Evolutionary conservation across 2,888 invertebrate species (phyloP), one percentile per base, ranked within the genome.

Genomic region (Drosophila austrosaltans): DNA sequence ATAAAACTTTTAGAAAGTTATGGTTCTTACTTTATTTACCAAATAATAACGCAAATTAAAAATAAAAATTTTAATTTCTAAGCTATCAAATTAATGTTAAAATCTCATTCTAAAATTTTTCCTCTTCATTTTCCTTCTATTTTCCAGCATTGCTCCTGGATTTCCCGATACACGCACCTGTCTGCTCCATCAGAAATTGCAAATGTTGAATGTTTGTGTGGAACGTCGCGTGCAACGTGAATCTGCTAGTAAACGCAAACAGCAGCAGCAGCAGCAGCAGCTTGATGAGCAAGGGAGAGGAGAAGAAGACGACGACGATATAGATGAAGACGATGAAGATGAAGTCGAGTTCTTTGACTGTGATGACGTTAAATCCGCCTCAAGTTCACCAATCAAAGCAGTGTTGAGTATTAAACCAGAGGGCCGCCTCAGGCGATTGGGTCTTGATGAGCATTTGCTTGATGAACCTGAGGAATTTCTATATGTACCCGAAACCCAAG

Each of bases 141-240:
- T 53, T 62, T 69, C 16, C 93, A 97, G 97, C 81, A 93, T 98
- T 69, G 94, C 95, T n/a, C 93, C 94, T 57, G 97, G 97, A 10
- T 94, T 95, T 79, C 98, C 98, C 0, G 98, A 98, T 92, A 95
- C 96, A 53, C 95, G 97, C 69, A 96, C 97, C 6, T 98, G 98
- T 91, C 93, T 99, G 53, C 93, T 99, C 12, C 97, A 99, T 92
- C 98, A 99, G 93, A 99, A 99, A 91, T 94, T 99, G 53, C 98
- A 98, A 93, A 95, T 97, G 93, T 92, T 97, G 44, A 97, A 96
- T 89, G 95, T 96, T 89, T 97, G 96, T 91, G 95, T 96, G 78
- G 94, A 94, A 72, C 93, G 95, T 57, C 94, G 94, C 77, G 12
- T 85, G 66, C 78, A 80, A 7, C 82, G 77, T 20, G 87, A 89